phyloP scores from a whole-genome alignment of 2,113 vertebrate genomes.

The Alaudala cheleensis region DNA sequence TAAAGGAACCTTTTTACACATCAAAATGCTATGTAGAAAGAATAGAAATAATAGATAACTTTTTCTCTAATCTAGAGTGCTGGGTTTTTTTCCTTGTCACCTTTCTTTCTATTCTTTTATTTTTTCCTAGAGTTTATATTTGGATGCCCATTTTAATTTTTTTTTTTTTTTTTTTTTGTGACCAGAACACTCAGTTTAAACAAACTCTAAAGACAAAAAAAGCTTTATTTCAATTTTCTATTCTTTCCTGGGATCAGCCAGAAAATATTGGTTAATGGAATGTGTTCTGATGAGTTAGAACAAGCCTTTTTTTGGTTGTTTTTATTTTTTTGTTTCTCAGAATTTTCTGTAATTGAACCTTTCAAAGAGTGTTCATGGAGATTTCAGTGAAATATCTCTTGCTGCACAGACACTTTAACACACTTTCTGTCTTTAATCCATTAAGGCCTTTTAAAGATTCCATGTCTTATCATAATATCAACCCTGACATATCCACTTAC shows the following conservation, averaged over 20 bases:
- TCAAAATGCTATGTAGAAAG: neutral
- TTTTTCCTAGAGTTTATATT: neutral
- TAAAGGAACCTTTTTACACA: neutral
- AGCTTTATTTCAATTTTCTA: neutral
- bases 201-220: neutral
- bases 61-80: neutral
- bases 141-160: neutral
- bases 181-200: neutral
- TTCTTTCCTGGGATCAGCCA: neutral
- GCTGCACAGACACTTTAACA: neutral
- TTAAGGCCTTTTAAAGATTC: neutral
- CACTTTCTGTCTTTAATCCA: neutral
- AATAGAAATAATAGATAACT: neutral
- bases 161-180: neutral
- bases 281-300: neutral
- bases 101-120: neutral
- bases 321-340: too few relatives aligned
- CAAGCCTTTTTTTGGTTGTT: neutral
- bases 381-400: neutral
- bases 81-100: neutral
- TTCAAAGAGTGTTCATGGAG: neutral
- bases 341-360: neutral
- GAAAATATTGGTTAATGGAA: neutral
- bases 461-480: neutral
- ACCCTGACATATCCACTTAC: neutral